Evolutionary conservation across 2,797 vertebrate genomes (phyloP).

Genomic region (Falco naumanni): DNA sequence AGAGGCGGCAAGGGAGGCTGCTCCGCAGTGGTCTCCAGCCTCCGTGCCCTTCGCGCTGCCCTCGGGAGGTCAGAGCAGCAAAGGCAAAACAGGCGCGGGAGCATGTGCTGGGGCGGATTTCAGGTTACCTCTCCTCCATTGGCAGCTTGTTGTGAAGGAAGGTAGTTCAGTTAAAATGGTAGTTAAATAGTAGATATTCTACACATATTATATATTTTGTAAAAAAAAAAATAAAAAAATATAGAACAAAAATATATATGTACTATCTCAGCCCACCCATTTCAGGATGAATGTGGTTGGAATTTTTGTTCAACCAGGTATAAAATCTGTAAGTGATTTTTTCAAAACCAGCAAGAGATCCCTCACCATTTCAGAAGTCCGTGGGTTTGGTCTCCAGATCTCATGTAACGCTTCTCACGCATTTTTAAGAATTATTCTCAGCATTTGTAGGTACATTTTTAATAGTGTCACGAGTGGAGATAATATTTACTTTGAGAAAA

Average conservation of each 20-base stretch:
- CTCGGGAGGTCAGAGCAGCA: neutral
- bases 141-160: constrained; percentile 35
- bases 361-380: neutral
- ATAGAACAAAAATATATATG: constrained; percentile 52
- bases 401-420: constrained; percentile 22
- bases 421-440: constrained; percentile 32
- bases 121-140: constrained; percentile 56
- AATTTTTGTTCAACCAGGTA: constrained; percentile 54
- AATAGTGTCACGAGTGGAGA: constrained; percentile 44
- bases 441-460: constrained; percentile 64
- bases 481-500: constrained; percentile 51
- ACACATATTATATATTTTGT: constrained; percentile 72
- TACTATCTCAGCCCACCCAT: constrained; percentile 49
- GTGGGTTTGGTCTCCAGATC: constrained; percentile 46
- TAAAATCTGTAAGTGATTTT: constrained; percentile 20
- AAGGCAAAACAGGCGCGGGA: neutral
- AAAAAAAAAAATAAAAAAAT: constrained; percentile 33
- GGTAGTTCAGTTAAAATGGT: constrained; percentile 44
- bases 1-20: neutral
- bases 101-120: neutral
- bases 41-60: neutral
- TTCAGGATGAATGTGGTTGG: constrained; percentile 62
- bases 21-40: neutral
- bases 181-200: constrained; percentile 71
- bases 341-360: constrained; percentile 65